A percentile compares a stretch with the other conserved stretches of the same genome.
These are phyloP conservation scores for Microctonus aethiopoides DNA, from an alignment of 2,888 invertebrate genomes.

Conservation along the genomic window DNA sequence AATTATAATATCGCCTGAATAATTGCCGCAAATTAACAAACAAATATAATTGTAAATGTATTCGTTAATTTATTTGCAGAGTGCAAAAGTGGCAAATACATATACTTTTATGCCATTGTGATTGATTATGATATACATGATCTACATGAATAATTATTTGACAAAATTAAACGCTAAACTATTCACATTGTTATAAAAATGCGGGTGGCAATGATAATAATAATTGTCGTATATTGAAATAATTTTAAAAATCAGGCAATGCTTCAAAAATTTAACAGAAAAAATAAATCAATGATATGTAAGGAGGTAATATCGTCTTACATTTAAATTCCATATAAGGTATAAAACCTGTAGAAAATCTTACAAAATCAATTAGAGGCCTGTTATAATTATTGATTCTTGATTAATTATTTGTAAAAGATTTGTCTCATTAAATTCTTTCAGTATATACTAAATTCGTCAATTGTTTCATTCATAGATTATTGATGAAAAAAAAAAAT, in stretches of 20 bases:
- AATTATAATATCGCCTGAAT: neutral
- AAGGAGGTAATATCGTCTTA: slow-evolving; percentile 22
- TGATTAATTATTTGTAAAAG: slow-evolving; percentile 12
- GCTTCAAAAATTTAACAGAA: slow-evolving; percentile 31
- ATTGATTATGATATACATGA: slow-evolving; percentile 1
- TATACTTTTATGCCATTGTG: neutral
- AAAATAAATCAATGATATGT: slow-evolving; percentile 44
- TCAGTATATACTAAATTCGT: slow-evolving; percentile 3
- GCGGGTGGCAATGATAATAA: slow-evolving; percentile 14
- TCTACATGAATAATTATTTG: slow-evolving; percentile 24
- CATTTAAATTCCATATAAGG: slow-evolving; percentile 34
- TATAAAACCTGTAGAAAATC: slow-evolving; percentile 41
- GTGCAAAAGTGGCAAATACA: neutral
- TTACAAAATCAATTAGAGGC: slow-evolving; percentile 43
- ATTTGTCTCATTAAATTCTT: slow-evolving; percentile 7
- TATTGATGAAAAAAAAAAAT: slow-evolving; percentile 17
- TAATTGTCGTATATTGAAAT: slow-evolving; percentile 30
- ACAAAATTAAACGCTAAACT: slow-evolving; percentile 41
- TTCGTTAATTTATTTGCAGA: neutral
- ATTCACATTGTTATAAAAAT: slow-evolving; percentile 42
- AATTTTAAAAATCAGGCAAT: slow-evolving; percentile 30
- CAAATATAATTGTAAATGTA: no score
- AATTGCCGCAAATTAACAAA: slow-evolving; percentile 3
- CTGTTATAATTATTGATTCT: slow-evolving; percentile 26
- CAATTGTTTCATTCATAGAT: neutral